Evolutionary conservation across 2,888 invertebrate species (phyloP).

Genomic region (Stenodema calcarata): DNA sequence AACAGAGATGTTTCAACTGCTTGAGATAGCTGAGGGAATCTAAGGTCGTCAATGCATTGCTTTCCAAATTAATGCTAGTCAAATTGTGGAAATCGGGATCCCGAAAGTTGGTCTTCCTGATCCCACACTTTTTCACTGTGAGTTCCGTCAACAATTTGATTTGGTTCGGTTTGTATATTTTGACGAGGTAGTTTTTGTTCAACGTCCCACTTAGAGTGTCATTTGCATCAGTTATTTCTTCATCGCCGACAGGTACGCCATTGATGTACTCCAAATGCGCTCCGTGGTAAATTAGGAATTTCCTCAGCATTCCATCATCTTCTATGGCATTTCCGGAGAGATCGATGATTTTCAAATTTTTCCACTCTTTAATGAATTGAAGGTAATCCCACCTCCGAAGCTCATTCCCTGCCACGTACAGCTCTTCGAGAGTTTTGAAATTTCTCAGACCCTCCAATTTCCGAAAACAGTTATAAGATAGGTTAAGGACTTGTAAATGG

Average conservation of each 20-base stretch:
- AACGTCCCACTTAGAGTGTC: slow-evolving; percentile 47
- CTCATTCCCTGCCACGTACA: slow-evolving; percentile 48
- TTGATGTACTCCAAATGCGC: slow-evolving; percentile 50
- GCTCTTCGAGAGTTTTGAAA: slow-evolving; percentile 42
- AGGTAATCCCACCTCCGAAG: slow-evolving; percentile 45
- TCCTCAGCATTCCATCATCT: slow-evolving; percentile 42
- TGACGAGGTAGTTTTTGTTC: slow-evolving; percentile 49
- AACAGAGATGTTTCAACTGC: slow-evolving; percentile 46
- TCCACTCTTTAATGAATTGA: slow-evolving; percentile 44
- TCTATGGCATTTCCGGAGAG: slow-evolving; percentile 45
- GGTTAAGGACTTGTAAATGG: slow-evolving; percentile 42
- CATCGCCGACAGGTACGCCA: slow-evolving; percentile 34
- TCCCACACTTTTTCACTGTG: slow-evolving; percentile 46
- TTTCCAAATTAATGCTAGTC: slow-evolving; percentile 52
- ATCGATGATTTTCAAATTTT: slow-evolving; percentile 50
- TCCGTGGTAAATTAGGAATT: slow-evolving; percentile 50
- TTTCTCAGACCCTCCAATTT: slow-evolving; percentile 37
- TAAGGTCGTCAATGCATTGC: slow-evolving; percentile 44
- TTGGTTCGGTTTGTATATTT: slow-evolving; percentile 43
- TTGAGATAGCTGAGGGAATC: slow-evolving; percentile 36
- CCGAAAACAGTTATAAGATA: slow-evolving; percentile 50
- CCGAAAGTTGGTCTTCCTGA: slow-evolving; percentile 42
- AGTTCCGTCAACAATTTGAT: slow-evolving; percentile 46
- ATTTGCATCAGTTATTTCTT: slow-evolving; percentile 47
- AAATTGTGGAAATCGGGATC: slow-evolving; percentile 32